These are phyloP conservation scores for Ellobium chinense DNA, from an alignment of 2,888 invertebrate species.

Conservation along the genomic window DNA sequence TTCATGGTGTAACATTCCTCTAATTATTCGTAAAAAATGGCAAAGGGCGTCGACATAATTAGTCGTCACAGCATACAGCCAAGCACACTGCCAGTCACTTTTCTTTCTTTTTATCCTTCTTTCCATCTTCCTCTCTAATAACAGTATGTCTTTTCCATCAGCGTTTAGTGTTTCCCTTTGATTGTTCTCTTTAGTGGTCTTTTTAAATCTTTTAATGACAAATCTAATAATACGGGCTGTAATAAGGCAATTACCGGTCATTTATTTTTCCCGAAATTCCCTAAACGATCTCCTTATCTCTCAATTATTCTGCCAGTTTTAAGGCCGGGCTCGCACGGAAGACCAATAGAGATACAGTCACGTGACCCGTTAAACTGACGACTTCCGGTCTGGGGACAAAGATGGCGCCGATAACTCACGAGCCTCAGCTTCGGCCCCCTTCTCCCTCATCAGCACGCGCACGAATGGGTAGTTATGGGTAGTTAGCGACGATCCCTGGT, in stretches of 20 bases:
- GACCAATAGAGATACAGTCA: conserved; percentile 41
- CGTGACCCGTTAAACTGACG: conserved; percentile 42
- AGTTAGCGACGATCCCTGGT: conserved; percentile 28
- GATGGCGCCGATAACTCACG: conserved; percentile 46
- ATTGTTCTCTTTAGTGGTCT: no score
- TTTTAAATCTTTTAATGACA: conserved; percentile 16
- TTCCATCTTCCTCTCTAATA: no score
- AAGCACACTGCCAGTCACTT: no score
- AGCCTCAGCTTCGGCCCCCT: neutral
- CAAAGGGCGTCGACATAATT: no score
- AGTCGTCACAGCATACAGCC: no score
- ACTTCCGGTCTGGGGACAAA: conserved; percentile 42
- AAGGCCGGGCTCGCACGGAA: conserved; percentile 4
- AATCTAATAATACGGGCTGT: conserved; percentile 31
- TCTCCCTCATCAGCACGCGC: conserved; percentile 20
- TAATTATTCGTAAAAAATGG: no score
- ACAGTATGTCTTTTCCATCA: no score
- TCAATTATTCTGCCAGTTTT: conserved; percentile 35
- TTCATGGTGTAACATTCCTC: no score
- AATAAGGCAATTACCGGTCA: conserved; percentile 41
- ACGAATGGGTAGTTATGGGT: conserved; percentile 27
- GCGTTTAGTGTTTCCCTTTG: no score
- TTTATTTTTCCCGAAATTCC: conserved; percentile 31
- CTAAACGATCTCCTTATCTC: conserved; percentile 35
- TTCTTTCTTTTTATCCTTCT: no score